phyloP scores from a whole-genome alignment of 1,140 invertebrate species.

The Danaus plexippus region DNA sequence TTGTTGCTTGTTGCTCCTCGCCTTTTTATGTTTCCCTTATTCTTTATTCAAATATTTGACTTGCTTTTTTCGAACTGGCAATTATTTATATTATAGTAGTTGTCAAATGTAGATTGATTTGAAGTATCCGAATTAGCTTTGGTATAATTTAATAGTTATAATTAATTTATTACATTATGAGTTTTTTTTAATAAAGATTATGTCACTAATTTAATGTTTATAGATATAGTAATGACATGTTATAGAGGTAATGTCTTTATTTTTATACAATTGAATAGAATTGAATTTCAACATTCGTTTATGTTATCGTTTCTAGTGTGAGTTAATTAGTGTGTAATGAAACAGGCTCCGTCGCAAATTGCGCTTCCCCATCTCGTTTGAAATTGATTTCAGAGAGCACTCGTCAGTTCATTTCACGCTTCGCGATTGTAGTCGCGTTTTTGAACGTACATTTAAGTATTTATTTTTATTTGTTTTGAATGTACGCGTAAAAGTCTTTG shows the following conservation, averaged over 20 bases:
- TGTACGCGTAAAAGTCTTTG: neutral
- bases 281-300: no score
- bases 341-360: slow-evolving; percentile 2
- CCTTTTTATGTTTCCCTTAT: slow-evolving; percentile 59
- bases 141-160: no score
- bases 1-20: slow-evolving; percentile 55
- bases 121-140: no score
- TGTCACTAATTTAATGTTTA: no score
- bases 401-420: slow-evolving; percentile 45
- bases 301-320: slow-evolving; percentile 10
- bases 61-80: slow-evolving; percentile 40
- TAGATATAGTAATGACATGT: no score
- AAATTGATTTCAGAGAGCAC: slow-evolving; percentile 9
- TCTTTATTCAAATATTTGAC: slow-evolving; percentile 61
- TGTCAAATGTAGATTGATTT: no score
- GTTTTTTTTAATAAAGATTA: no score
- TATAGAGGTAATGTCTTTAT: no score
- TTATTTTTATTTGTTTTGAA: neutral
- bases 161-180: no score
- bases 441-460: slow-evolving; percentile 4
- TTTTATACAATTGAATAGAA: no score
- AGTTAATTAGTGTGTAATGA: slow-evolving; percentile 4
- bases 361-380: slow-evolving; percentile 2
- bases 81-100: no score
- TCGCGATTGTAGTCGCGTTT: slow-evolving; percentile 6